Evolutionary conservation across 2,888 invertebrate genomes (phyloP).

Genomic region (Xestoiulus laeticollis): DNA sequence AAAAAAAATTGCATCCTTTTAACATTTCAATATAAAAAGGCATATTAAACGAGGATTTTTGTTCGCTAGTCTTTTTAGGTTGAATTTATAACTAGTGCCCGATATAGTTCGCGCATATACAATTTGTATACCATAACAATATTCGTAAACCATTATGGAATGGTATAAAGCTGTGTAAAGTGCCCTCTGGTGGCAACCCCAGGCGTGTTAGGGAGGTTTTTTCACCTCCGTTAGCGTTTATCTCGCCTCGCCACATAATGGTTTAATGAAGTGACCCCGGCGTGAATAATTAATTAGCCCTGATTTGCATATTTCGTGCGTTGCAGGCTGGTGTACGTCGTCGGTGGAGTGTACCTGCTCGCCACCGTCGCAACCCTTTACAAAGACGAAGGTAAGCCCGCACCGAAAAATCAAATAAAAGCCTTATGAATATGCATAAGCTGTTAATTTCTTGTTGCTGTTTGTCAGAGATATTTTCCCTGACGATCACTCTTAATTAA

Average conservation of each 20-base stretch:
- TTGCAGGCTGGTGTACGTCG: conserved; percentile 21
- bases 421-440: conserved; percentile 44
- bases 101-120: too few species aligned
- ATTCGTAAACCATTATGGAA: too few species aligned
- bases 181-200: not conserved
- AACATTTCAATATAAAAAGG: too few species aligned
- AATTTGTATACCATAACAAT: too few species aligned
- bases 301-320: conserved; percentile 27
- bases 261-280: conserved; percentile 34
- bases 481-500: conserved; percentile 47
- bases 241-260: conserved; percentile 29
- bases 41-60: too few species aligned
- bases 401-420: conserved; percentile 28
- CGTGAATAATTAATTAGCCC: conserved; percentile 9
- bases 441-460: conserved; percentile 48
- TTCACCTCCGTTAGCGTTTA: not conserved
- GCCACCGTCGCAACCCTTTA: conserved; percentile 25
- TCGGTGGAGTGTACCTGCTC: not conserved
- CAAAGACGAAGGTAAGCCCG: conserved; percentile 40
- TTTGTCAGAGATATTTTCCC: conserved; percentile 46
- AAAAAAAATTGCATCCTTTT: too few species aligned
- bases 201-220: not conserved
- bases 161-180: too few species aligned
- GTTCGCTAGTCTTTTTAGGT: too few species aligned
- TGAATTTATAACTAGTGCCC: too few species aligned